Evolutionary conservation across 2,797 vertebrate genomes (phyloP).

Genomic region (Decapterus maruadsi): DNA sequence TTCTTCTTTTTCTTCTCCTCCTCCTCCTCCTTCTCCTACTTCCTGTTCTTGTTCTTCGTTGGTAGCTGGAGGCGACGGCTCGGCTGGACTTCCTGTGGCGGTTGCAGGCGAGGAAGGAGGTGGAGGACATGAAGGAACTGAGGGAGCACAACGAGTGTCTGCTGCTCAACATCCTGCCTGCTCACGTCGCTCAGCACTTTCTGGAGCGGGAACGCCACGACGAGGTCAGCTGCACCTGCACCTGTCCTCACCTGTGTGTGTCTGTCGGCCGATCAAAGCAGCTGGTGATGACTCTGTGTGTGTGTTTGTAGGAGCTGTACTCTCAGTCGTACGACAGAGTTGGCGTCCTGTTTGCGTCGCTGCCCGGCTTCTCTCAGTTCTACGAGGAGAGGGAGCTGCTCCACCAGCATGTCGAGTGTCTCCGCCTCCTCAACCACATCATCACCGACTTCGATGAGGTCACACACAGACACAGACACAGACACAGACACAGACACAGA

Average conservation of each 20-base stretch:
- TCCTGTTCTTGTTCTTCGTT: neutral
- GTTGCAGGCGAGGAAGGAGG: conserved; percentile 81
- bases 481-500: too few species aligned
- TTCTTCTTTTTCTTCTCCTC: too few species aligned
- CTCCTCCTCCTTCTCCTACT: too few species aligned
- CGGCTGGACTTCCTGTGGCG: conserved; percentile 85
- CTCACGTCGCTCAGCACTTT: conserved; percentile 80
- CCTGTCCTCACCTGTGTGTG: conserved; percentile 13
- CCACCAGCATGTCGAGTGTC: conserved; percentile 79
- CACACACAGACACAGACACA: neutral
- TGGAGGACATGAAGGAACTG: conserved; percentile 83
- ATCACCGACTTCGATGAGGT: conserved; percentile 83
- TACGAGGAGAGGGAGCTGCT: conserved; percentile 77
- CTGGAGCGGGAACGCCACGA: conserved; percentile 73
- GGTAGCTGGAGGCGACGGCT: conserved; percentile 80
- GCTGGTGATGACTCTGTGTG: neutral
- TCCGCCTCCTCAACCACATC: conserved; percentile 82
- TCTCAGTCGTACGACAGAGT: conserved; percentile 80
- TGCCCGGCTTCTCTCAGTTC: conserved; percentile 79
- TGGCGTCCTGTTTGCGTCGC: conserved; percentile 83
- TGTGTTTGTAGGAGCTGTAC: conserved; percentile 74
- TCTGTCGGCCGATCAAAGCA: neutral
- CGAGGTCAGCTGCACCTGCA: conserved; percentile 52
- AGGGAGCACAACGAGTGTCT: conserved; percentile 82
- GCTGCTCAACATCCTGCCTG: conserved; percentile 82